These are phyloP conservation scores for Umimayanthus kanabou DNA, from an alignment of 92 coral and sea anemone species.

Conservation along the genomic window DNA sequence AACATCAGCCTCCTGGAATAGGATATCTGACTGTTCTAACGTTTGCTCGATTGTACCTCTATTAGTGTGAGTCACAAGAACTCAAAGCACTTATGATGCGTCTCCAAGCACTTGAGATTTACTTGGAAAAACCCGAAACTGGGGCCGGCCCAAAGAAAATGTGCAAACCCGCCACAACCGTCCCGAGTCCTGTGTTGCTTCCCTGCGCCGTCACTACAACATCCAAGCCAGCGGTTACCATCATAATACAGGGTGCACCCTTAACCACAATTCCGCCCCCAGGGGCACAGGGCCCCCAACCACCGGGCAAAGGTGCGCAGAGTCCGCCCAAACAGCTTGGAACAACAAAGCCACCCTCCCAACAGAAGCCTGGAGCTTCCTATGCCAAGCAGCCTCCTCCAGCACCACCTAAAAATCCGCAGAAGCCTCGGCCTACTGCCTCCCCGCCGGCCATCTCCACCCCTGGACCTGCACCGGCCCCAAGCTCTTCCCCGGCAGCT, in stretches of 20 bases:
- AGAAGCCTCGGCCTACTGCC: slow-evolving; percentile 24
- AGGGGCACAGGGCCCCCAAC: not conserved
- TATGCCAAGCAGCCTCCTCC: not conserved
- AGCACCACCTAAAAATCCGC: not conserved
- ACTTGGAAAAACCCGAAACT: slow-evolving; percentile 9
- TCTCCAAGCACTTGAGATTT: slow-evolving; percentile 17
- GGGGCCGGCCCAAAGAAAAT: not conserved
- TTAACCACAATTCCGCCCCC: slow-evolving; percentile 8
- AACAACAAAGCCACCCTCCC: not conserved
- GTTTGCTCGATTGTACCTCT: not conserved
- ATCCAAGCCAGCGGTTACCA: slow-evolving; percentile 32
- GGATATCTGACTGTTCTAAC: not conserved
- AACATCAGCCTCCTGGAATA: not conserved
- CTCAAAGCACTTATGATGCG: slow-evolving; percentile 34
- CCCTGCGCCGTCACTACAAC: slow-evolving; percentile 36
- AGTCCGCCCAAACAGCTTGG: slow-evolving; percentile 13
- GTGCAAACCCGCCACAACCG: not conserved
- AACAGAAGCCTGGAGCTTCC: not conserved
- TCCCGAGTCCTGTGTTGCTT: not conserved
- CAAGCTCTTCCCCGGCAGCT: not conserved
- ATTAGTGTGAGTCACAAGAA: slow-evolving; percentile 31
- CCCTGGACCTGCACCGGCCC: slow-evolving; percentile 7
- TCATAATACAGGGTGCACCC: slow-evolving; percentile 35
- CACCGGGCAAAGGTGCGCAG: not conserved
- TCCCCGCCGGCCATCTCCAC: slow-evolving; percentile 13